A percentile compares a stretch with the other conserved stretches of the same genome.
Conservation (phyloP, 2,797 vertebrate species). For the Vireo griseus region DNA sequence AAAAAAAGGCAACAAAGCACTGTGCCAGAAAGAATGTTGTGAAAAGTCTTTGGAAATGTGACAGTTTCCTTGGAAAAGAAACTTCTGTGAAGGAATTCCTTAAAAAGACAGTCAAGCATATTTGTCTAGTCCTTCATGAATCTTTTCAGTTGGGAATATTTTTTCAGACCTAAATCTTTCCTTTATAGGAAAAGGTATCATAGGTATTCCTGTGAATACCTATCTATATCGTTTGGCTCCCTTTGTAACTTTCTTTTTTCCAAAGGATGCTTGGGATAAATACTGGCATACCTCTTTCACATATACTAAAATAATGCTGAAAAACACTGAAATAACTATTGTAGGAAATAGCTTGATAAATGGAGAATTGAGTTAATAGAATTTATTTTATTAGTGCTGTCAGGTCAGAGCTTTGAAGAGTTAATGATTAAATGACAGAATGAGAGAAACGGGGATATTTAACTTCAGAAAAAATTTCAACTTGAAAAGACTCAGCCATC, state of each 20-base stretch:
- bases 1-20: too few species aligned
- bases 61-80: neutral
- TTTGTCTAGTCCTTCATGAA: neutral
- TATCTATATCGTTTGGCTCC: neutral
- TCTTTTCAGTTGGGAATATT: neutral
- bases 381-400: neutral
- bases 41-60: neutral
- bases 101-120: neutral
- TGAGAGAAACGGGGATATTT: neutral
- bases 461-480: neutral
- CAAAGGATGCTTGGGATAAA: neutral
- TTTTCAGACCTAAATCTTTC: neutral
- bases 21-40: neutral
- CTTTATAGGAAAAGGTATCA: neutral
- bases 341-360: neutral
- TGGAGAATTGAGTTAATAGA: neutral
- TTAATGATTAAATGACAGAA: neutral
- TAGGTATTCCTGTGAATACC: neutral
- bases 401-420: neutral
- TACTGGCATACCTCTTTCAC: neutral
- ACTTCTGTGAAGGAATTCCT: neutral
- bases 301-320: neutral
- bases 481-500: neutral
- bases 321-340: neutral
- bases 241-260: neutral